Evolutionary conservation across 1,140 invertebrate genomes (phyloP), one percentile per base, ranked within the genome.

Genomic region (Solen grandis): DNA sequence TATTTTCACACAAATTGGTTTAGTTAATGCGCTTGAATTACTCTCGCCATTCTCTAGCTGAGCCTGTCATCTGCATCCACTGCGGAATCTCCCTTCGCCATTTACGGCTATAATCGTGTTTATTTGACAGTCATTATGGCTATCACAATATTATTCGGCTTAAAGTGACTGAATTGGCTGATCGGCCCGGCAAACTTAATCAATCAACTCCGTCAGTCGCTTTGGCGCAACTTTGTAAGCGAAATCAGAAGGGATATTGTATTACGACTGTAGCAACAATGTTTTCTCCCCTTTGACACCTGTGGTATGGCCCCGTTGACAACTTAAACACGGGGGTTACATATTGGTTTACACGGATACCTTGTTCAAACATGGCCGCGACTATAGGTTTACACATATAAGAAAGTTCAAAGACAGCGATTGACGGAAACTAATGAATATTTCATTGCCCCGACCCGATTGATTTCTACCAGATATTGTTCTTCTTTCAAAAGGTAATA

Each of bases 251-350:
- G 60, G 74, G 74, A 76, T 76, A 76, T 76, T 76, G 74, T 76
- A 55, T 76, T 76, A 76, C 74, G 60, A 63, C 60, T 55, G 59
- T 66, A 38, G 31, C 46, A 66, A 63, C 74, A 76, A 76, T 46
- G 66, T 62, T 36, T 65, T 76, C 59, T 66, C 74, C 74, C 74
- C 50, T 38, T 29, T 76, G 74, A 76, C 74, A 76, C 74, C 74
- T 76, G 74, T 76, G 66, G 60, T 76, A 52, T 66, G 66, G 50
- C 50, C 74, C 46, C 66, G 74, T 76, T 50, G 74, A 76, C 74
- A 76, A 76, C 62, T 66, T 76, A 65, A 76, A 76, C 74, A 76
- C 46, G 74, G 74, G 72, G 74, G 74, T 76, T 76, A 76, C 74
- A 76, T 76, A 76, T 76, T 76, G 74, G 74, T 76, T 76, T 76